phyloP scores from a whole-genome alignment of 2,797 vertebrate species.

The Poecilia gillii region DNA sequence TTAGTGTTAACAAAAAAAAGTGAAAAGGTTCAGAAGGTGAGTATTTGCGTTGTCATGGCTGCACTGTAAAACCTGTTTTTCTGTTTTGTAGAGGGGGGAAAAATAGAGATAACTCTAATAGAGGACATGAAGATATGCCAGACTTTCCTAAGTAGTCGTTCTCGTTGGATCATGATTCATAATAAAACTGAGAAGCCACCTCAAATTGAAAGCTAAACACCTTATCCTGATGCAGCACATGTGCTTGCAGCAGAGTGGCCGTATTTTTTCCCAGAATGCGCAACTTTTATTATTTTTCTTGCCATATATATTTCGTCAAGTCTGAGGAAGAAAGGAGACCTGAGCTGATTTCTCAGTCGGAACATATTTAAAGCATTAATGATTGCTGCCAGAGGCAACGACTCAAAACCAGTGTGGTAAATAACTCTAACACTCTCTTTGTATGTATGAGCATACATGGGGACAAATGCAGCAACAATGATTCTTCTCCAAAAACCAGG shows the following conservation, averaged over 20 bases:
- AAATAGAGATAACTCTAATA: not conserved
- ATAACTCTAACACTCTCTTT: not conserved
- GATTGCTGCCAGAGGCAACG: not conserved
- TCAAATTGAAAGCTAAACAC: not conserved
- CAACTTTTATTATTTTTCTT: not conserved
- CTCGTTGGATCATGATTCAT: not conserved
- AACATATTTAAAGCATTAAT: not conserved
- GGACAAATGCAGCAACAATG: not conserved
- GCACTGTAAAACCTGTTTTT: not conserved
- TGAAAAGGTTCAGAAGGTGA: not conserved
- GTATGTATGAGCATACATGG: not conserved
- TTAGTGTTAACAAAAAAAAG: not conserved
- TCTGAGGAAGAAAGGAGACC: not conserved
- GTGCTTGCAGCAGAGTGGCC: not conserved
- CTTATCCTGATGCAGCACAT: not conserved
- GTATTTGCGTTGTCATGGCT: not conserved
- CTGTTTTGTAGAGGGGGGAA: not conserved
- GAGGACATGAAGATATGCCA: not conserved
- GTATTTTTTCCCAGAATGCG: not conserved
- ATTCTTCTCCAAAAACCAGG: not conserved
- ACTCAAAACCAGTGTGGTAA: not conserved
- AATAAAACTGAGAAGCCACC: not conserved
- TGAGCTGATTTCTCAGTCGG: slow-evolving; percentile 1
- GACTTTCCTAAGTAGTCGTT: not conserved
- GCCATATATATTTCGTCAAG: not conserved